Evolutionary conservation across 2,797 vertebrate genomes (phyloP).

Genomic region (Anas bernieri): DNA sequence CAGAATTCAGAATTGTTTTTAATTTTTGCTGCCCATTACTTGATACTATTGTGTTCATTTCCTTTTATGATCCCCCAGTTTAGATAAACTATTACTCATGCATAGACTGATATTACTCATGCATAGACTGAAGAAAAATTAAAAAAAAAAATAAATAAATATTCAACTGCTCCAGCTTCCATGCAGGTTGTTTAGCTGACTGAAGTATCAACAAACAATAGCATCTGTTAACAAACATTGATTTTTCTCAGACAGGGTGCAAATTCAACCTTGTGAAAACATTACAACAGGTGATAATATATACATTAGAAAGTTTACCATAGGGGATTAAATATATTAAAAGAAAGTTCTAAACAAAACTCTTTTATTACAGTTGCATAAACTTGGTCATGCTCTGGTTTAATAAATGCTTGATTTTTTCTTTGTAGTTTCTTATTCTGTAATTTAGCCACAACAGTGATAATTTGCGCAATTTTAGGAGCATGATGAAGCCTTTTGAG

Average conservation of each 20-base stretch:
- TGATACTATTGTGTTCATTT: neutral
- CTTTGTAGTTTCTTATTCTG: neutral
- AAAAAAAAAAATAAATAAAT: neutral
- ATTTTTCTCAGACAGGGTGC: neutral
- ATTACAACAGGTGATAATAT: neutral
- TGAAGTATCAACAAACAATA: constrained; percentile 18
- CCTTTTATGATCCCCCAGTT: neutral
- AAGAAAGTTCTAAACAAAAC: neutral
- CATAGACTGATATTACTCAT: neutral
- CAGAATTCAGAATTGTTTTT: neutral
- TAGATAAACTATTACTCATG: neutral
- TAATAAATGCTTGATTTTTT: neutral
- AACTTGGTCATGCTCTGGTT: neutral
- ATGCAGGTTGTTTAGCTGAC: neutral
- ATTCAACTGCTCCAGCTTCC: neutral
- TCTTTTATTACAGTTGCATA: neutral
- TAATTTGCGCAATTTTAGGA: neutral
- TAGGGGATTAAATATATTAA: neutral
- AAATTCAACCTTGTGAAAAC: constrained; percentile 3
- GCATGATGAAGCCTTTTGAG: neutral
- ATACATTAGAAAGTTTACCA: neutral
- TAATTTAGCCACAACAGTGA: neutral
- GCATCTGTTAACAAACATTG: constrained; percentile 25
- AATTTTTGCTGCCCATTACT: neutral
- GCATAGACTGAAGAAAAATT: neutral